Evolutionary conservation across 2,888 invertebrate species (phyloP).

Genomic region (Melangyna quadrimaculata): DNA sequence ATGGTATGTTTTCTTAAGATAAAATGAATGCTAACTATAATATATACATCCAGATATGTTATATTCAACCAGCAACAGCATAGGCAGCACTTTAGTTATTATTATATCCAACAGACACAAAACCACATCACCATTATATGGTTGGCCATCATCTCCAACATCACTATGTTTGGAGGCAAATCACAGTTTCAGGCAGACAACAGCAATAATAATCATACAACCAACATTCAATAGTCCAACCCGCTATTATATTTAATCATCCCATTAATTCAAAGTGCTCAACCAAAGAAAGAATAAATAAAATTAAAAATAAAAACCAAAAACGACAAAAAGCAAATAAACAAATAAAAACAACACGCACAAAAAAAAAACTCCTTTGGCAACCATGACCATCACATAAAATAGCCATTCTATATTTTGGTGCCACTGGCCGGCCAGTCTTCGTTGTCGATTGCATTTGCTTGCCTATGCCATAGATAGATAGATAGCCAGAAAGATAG

Average conservation of each 20-base stretch:
- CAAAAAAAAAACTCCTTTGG: neutral
- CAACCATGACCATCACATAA: slow-evolving; percentile 27
- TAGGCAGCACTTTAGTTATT: slow-evolving; percentile 34
- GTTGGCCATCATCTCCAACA: slow-evolving; percentile 30
- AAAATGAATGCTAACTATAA: slow-evolving; percentile 57
- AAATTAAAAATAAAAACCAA: slow-evolving; percentile 36
- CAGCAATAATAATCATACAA: slow-evolving; percentile 53
- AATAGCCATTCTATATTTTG: slow-evolving; percentile 14
- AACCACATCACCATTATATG: slow-evolving; percentile 52
- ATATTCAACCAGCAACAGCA: slow-evolving; percentile 14
- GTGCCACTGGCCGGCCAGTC: neutral
- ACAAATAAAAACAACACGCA: too few relatives aligned
- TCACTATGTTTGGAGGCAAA: slow-evolving; percentile 12
- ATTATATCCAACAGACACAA: slow-evolving; percentile 44
- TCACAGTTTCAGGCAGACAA: slow-evolving; percentile 25
- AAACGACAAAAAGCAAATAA: slow-evolving; percentile 57
- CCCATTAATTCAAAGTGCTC: slow-evolving; percentile 72
- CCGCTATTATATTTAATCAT: slow-evolving; percentile 71
- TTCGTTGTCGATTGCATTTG: slow-evolving; percentile 21
- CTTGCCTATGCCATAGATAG: slow-evolving; percentile 30
- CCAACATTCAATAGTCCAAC: slow-evolving; percentile 71
- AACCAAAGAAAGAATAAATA: slow-evolving; percentile 54
- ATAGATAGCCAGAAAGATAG: slow-evolving; percentile 45
- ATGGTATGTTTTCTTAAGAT: slow-evolving; percentile 35
- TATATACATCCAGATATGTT: neutral